These are phyloP conservation scores for Liodrosophila aerea DNA, from an alignment of 2,888 invertebrate genomes.

Conservation along the genomic window DNA sequence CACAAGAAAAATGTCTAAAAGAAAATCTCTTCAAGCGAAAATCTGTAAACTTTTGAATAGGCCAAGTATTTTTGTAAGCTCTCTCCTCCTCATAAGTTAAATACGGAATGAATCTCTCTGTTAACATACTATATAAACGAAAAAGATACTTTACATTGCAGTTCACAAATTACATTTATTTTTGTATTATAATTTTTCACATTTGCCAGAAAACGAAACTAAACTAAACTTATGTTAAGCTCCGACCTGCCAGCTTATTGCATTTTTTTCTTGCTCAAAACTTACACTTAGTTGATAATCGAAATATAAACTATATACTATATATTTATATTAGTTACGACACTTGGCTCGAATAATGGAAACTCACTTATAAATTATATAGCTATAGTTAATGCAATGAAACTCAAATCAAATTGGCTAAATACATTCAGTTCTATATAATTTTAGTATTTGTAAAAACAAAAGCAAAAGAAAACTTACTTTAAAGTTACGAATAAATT, in stretches of 20 bases:
- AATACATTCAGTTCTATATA: slow-evolving; percentile 44
- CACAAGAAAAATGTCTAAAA: slow-evolving; percentile 37
- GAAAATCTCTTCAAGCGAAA: slow-evolving; percentile 12
- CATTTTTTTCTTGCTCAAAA: slow-evolving; percentile 58
- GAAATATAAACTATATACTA: slow-evolving; percentile 9
- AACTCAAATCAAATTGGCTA: slow-evolving; percentile 44
- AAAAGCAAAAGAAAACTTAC: slow-evolving; percentile 30
- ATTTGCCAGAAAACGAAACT: slow-evolving; percentile 28
- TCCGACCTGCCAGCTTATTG: slow-evolving; percentile 66
- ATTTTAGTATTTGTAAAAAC: slow-evolving; percentile 63
- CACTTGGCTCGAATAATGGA: slow-evolving; percentile 51
- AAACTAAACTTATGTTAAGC: slow-evolving; percentile 63
- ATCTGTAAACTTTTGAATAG: slow-evolving; percentile 37
- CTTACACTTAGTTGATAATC: slow-evolving; percentile 24
- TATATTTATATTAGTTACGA: slow-evolving; percentile 17
- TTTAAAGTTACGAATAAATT: slow-evolving; percentile 54
- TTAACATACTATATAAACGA: background rate
- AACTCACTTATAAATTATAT: slow-evolving; percentile 33
- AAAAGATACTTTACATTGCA: background rate
- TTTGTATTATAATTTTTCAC: slow-evolving; percentile 47
- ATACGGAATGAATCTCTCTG: slow-evolving; percentile 38
- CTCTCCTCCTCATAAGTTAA: slow-evolving; percentile 38
- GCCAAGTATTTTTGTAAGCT: slow-evolving; percentile 67
- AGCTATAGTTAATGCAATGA: slow-evolving; percentile 39
- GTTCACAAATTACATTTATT: slow-evolving; percentile 21